Conservation (phyloP, 2,797 vertebrate genomes). For the Coregonus ussuriensis region DNA sequence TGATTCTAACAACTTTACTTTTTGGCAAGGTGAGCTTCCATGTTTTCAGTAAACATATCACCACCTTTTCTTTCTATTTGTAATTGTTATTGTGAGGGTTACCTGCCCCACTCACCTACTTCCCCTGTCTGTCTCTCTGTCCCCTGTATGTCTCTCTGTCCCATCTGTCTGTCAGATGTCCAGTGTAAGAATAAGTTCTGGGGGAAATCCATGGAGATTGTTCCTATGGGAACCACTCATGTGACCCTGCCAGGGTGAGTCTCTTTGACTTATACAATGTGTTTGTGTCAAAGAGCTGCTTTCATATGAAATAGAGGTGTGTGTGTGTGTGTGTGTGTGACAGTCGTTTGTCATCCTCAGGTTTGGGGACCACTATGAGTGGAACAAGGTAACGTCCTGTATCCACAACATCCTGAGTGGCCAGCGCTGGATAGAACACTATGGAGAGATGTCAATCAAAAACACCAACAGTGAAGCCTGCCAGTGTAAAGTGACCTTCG, state of each 20-base stretch:
- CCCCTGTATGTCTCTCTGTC: background rate
- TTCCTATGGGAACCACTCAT: slow-evolving; percentile 93
- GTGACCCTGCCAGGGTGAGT: slow-evolving; percentile 90
- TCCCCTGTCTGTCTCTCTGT: slow-evolving; percentile 5
- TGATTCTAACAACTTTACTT: slow-evolving; percentile 90
- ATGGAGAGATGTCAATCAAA: slow-evolving; percentile 93
- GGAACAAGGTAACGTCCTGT: slow-evolving; percentile 98
- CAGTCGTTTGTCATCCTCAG: slow-evolving; percentile 59
- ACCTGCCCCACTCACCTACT: background rate
- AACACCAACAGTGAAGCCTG: slow-evolving; percentile 79
- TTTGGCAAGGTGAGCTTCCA: slow-evolving; percentile 92
- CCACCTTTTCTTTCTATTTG: background rate
- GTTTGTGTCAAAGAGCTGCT: background rate
- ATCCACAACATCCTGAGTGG: slow-evolving; percentile 98
- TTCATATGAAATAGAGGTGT: background rate
- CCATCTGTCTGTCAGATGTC: slow-evolving; percentile 80
- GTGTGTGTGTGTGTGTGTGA: slow-evolving; percentile 1
- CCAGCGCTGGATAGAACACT: slow-evolving; percentile 97
- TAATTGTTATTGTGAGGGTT: background rate
- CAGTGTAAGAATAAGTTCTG: slow-evolving; percentile 99
- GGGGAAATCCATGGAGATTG: slow-evolving; percentile 99
- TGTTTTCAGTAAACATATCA: background rate
- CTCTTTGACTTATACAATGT: background rate
- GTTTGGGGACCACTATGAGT: slow-evolving; percentile 92
- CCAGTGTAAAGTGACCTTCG: slow-evolving; percentile 92